Percentiles rank a stretch among this genome's conserved stretches.
Conservation (phyloP, 2,888 invertebrate species). For the Drosophila silvestris region DNA sequence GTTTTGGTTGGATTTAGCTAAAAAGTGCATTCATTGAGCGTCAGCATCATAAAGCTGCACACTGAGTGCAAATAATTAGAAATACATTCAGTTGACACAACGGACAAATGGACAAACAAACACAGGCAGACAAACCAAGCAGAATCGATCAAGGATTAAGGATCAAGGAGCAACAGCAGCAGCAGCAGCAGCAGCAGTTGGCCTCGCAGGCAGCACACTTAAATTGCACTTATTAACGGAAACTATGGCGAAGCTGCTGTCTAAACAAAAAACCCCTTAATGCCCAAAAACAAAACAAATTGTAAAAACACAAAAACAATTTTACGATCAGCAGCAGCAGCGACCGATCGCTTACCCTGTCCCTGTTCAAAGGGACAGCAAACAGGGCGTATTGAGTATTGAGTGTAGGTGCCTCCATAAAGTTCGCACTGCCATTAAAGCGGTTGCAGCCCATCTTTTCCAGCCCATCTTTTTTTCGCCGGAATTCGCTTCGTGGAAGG, state of each 20-base stretch:
- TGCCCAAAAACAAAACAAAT: constrained; percentile 66
- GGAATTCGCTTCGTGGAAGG: constrained; percentile 8
- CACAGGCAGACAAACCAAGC: constrained; percentile 20
- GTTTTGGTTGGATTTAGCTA: constrained; percentile 25
- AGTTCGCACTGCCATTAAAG: constrained; percentile 72
- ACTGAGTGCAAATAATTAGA: constrained; percentile 62
- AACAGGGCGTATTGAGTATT: constrained; percentile 50
- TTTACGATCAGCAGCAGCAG: constrained; percentile 57
- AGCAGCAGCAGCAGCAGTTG: constrained; percentile 42
- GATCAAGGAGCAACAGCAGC: neutral
- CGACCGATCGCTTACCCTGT: constrained; percentile 4
- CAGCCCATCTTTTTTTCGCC: constrained; percentile 19
- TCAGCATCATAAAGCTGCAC: constrained; percentile 29
- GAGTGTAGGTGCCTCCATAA: constrained; percentile 49
- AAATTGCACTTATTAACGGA: constrained; percentile 67
- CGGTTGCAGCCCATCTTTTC: constrained; percentile 60
- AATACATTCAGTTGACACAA: constrained; percentile 69
- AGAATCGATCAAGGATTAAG: constrained; percentile 33
- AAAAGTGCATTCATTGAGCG: constrained; percentile 71
- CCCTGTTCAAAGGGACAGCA: constrained; percentile 56
- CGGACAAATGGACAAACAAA: constrained; percentile 35
- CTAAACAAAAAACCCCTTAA: constrained; percentile 81
- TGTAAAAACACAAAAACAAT: constrained; percentile 64
- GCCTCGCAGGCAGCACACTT: constrained; percentile 42
- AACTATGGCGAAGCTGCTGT: constrained; percentile 31